Evolutionary conservation across 2,797 vertebrate species (phyloP), one percentile per base, ranked within the genome.

Genomic region (Myiotriccus ornatus): DNA sequence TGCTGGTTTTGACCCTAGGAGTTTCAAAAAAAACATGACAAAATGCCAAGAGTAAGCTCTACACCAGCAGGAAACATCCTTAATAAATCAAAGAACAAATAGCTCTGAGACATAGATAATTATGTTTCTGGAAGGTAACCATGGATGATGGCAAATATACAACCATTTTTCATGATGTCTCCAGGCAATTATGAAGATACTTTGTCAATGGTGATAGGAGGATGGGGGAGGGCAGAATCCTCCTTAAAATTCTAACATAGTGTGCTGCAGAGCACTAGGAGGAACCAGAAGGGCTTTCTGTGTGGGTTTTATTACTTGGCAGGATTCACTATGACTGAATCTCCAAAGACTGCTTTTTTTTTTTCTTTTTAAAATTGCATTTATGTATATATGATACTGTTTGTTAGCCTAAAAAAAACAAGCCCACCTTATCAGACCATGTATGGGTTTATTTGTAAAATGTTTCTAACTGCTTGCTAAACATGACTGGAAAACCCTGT

Each of bases 111-210:
- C 21, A 4, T 7, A 93, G 76, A 93, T 89, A 78, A 85, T 71
- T 68, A 28, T 32, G 41, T 93, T 93, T 89, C 76, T 84, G 84
- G 90, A 78, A 93, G 83, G 71, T 96, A 94, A 91, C 88, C 85
- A 79, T 86, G 89, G 87, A 30, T 86, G 71, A 47, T 67, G 49
- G 41, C 60, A 92, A 96, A 84, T 75, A 94, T 19, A 68, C 24
- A 69, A 21, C 47, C 39, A 23, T 79, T 95, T 82, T 79, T 91
- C 74, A 59, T 50, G 21, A 21, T 18, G 53, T 75, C 73, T 93
- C 68, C 43, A 62, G n/a, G 50, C 79, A 93, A 39, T 84, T 56
- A 82, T 74, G 32, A 46, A 81, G 67, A 14, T 84, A 68, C 5
- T 84, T 94, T 79, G 19, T 84, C 77, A 52, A 1, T 84, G 35